phyloP scores from a whole-genome alignment of 35 echinoderm and acorn worm genomes.

The Heliocidaris tuberculata region DNA sequence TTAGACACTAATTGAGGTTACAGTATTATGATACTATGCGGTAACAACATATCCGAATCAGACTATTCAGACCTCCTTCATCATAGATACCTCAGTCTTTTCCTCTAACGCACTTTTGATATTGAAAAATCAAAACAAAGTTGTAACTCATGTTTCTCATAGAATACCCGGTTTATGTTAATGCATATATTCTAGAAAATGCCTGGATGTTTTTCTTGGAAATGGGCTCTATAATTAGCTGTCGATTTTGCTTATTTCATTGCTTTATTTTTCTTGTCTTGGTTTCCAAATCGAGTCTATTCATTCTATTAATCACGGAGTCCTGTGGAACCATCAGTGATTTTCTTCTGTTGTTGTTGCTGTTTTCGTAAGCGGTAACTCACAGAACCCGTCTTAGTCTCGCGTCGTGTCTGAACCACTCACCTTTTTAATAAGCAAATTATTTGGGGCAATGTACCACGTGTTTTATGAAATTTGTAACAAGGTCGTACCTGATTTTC shows the following conservation, averaged over 20 bases:
- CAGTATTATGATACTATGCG: background rate
- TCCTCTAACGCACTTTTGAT: too few relatives aligned
- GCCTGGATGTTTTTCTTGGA: too few relatives aligned
- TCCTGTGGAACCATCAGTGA: background rate
- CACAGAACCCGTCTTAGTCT: background rate
- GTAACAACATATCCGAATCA: background rate
- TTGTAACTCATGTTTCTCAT: too few relatives aligned
- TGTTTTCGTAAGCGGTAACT: background rate
- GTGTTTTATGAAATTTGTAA: conserved; percentile 13
- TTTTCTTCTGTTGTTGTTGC: background rate
- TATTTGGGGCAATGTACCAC: background rate
- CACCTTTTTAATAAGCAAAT: background rate
- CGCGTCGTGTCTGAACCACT: background rate
- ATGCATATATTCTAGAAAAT: background rate
- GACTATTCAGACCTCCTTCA: background rate
- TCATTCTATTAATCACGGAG: background rate
- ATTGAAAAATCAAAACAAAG: too few relatives aligned
- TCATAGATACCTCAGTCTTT: too few relatives aligned
- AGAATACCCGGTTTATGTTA: too few relatives aligned
- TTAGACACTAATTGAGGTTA: background rate
- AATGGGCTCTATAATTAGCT: too few relatives aligned
- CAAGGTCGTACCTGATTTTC: background rate
- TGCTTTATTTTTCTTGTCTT: background rate
- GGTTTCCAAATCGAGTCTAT: background rate
- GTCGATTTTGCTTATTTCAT: background rate